phyloP scores from a whole-genome alignment of 2,113 vertebrate genomes.

The Pluvialis apricaria region DNA sequence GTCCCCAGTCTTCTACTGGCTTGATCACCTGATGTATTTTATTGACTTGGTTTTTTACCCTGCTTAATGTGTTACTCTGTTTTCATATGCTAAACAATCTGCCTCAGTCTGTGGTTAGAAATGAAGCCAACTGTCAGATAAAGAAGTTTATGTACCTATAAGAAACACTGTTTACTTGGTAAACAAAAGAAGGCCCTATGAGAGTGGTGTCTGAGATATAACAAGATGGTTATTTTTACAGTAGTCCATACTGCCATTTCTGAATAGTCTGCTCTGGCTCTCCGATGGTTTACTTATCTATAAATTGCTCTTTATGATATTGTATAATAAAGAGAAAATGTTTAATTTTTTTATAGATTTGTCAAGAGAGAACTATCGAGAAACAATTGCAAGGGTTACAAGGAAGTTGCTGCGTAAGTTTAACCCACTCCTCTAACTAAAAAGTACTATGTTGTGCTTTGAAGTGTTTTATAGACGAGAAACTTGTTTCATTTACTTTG shows the following conservation, averaged over 20 bases:
- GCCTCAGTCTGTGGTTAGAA: neutral
- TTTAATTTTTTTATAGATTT: slow-evolving; percentile 70
- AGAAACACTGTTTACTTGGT: neutral
- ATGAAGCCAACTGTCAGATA: neutral
- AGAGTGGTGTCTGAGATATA: neutral
- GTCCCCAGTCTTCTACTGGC: neutral
- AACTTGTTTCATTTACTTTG: neutral
- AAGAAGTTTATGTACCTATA: neutral
- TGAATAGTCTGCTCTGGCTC: neutral
- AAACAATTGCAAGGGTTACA: slow-evolving; percentile 85
- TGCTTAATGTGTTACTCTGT: neutral
- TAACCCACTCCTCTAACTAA: neutral
- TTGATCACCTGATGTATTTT: neutral
- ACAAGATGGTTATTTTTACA: neutral
- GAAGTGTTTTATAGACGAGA: neutral
- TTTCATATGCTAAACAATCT: neutral
- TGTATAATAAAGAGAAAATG: neutral
- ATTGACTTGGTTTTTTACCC: neutral
- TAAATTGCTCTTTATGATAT: neutral
- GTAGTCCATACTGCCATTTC: neutral
- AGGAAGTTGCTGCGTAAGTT: slow-evolving; percentile 91
- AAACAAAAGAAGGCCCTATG: neutral
- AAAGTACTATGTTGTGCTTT: neutral
- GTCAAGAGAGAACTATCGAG: slow-evolving; percentile 90
- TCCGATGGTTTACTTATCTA: neutral